These are phyloP conservation scores for Scolanthus callimorphus DNA, from an alignment of 92 coral and sea anemone species.

Conservation along the genomic window DNA sequence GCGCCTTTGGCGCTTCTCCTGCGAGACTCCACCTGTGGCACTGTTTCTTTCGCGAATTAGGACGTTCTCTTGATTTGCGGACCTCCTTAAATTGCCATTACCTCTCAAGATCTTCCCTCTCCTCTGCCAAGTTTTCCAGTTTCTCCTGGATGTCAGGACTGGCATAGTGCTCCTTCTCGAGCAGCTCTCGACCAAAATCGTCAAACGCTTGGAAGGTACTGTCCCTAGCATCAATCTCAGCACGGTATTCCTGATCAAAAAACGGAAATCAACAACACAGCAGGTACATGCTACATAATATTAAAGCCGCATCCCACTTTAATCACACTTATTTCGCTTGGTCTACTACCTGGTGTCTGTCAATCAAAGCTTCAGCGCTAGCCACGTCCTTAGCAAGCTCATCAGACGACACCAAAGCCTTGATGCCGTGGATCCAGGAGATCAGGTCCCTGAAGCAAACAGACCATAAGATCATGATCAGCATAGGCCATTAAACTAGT, in stretches of 20 bases:
- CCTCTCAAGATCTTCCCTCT: constrained; percentile 92
- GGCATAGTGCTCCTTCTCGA: constrained; percentile 98
- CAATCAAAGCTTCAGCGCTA: constrained; percentile 94
- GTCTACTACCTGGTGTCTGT: constrained; percentile 85
- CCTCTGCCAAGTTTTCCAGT: constrained; percentile 81
- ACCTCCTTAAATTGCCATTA: not conserved
- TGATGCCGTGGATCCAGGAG: constrained; percentile 97
- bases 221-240: constrained; percentile 98
- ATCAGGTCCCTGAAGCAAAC: constrained; percentile 68
- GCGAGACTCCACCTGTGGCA: too few species aligned
- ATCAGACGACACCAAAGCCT: constrained; percentile 94
- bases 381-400: constrained; percentile 99
- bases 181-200: constrained; percentile 91
- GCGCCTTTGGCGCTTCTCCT: too few species aligned
- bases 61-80: too few species aligned
- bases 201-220: constrained; percentile 93
- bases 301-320: not conserved
- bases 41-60: too few species aligned
- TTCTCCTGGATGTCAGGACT: constrained; percentile 95
- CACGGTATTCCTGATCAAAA: constrained; percentile 84
- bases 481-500: too few species aligned
- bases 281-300: not conserved
- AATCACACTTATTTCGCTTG: not conserved
- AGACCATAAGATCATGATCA: too few species aligned
- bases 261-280: not conserved